phyloP scores from a whole-genome alignment of 2,888 invertebrate genomes.

The Hypena proboscidalis region DNA sequence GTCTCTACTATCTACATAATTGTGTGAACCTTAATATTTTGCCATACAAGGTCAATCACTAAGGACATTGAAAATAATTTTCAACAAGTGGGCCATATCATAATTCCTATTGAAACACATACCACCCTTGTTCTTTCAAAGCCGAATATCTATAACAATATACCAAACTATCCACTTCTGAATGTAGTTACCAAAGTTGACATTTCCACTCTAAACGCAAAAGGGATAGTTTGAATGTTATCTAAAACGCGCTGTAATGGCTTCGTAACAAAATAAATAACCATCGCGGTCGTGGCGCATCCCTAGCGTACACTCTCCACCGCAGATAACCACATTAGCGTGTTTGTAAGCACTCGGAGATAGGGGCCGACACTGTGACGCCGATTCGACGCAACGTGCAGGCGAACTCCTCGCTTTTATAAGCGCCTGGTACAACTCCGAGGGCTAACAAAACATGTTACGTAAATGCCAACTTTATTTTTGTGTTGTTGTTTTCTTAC shows the following conservation, averaged over 20 bases:
- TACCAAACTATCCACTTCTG: neutral
- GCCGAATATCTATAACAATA: neutral
- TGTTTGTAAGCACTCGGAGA: slow-evolving; percentile 24
- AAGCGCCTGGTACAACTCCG: slow-evolving; percentile 34
- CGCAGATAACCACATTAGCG: slow-evolving; percentile 28
- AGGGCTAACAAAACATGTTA: slow-evolving; percentile 10
- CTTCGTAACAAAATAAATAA: slow-evolving; percentile 45
- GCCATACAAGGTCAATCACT: too few species aligned
- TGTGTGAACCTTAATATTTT: too few species aligned
- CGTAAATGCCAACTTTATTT: neutral
- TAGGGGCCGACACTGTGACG: slow-evolving; percentile 31
- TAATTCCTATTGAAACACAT: slow-evolving; percentile 1
- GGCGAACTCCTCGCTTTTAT: slow-evolving; percentile 16
- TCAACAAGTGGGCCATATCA: neutral
- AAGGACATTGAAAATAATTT: slow-evolving; percentile 1
- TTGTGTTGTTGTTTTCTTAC: too few species aligned
- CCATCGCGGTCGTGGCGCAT: slow-evolving; percentile 39
- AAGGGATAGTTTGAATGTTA: slow-evolving; percentile 7
- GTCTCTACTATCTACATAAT: too few species aligned
- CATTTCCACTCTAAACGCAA: slow-evolving; percentile 5
- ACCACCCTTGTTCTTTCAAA: neutral
- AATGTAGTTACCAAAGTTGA: neutral
- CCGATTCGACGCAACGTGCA: slow-evolving; percentile 10
- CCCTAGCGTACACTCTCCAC: slow-evolving; percentile 24
- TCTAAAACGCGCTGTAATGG: slow-evolving; percentile 16